A percentile compares a stretch with the other conserved stretches of the same genome.
Conservation (phyloP, 2,113 vertebrate genomes). For the Poecilia latipinna region DNA sequence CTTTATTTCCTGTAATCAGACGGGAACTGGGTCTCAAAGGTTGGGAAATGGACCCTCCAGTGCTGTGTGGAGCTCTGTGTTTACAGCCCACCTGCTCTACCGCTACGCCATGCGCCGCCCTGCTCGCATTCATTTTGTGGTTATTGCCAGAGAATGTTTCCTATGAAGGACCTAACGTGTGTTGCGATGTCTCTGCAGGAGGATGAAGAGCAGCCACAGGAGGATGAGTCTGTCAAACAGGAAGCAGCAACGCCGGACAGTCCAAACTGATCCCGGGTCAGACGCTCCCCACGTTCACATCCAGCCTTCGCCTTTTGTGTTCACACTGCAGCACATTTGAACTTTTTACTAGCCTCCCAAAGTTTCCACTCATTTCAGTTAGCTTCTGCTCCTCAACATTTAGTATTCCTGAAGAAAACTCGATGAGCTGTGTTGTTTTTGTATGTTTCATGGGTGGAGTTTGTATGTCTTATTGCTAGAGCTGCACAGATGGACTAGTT, state of each 20-base stretch:
- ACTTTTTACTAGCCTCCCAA: slow-evolving; percentile 54
- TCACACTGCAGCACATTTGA: slow-evolving; percentile 33
- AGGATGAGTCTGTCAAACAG: slow-evolving; percentile 79
- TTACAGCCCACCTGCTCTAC: no score
- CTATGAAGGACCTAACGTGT: not conserved
- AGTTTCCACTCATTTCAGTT: slow-evolving; percentile 34
- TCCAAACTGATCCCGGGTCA: slow-evolving; percentile 54
- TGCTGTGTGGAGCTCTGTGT: no score
- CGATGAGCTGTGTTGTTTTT: no score
- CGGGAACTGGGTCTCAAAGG: no score
- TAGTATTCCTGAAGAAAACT: slow-evolving; percentile 55
- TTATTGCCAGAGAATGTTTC: not conserved
- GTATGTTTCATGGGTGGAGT: no score
- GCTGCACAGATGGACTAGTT: not conserved
- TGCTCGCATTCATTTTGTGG: no score
- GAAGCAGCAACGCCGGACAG: slow-evolving; percentile 76
- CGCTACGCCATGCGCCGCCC: no score
- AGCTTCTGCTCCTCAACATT: slow-evolving; percentile 20
- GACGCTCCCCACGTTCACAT: not conserved
- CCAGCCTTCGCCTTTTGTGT: slow-evolving; percentile 26
- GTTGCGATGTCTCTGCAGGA: slow-evolving; percentile 65
- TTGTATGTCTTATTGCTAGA: slow-evolving; percentile 28
- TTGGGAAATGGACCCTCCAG: no score
- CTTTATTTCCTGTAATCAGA: no score
- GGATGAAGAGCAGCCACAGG: slow-evolving; percentile 75